These are phyloP conservation scores for Sinella curviseta DNA, from an alignment of 1,140 invertebrate genomes.

Conservation along the genomic window DNA sequence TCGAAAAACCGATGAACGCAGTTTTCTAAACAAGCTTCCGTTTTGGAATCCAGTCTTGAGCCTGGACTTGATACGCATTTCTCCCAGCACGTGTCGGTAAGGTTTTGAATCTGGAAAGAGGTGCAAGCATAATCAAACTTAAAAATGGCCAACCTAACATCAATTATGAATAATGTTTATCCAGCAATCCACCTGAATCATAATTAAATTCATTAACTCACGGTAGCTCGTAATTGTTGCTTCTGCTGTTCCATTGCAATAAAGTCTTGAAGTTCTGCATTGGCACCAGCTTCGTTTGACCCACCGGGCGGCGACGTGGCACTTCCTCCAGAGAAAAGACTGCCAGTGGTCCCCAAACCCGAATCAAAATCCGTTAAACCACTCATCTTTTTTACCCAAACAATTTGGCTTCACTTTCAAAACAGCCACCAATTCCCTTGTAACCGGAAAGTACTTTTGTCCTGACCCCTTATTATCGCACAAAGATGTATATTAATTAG, in stretches of 20 bases:
- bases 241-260: constrained; percentile 83
- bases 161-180: background rate
- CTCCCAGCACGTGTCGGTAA: constrained; percentile 93
- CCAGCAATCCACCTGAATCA: background rate
- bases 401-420: background rate
- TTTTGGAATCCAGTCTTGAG: constrained; percentile 79
- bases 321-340: background rate
- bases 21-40: constrained; percentile 86
- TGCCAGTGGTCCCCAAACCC: background rate
- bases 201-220: constrained; percentile 54
- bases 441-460: too few species aligned
- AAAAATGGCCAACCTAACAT: background rate
- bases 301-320: background rate
- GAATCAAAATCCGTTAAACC: background rate
- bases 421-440: too few species aligned
- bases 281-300: background rate
- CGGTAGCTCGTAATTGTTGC: constrained; percentile 81
- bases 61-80: constrained; percentile 87
- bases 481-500: too few species aligned
- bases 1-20: constrained; percentile 95
- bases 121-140: background rate
- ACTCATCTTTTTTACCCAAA: background rate
- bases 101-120: constrained; percentile 72
- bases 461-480: too few species aligned
- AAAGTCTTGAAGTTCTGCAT: constrained; percentile 74